Evolutionary conservation across 1,140 invertebrate genomes (phyloP), one percentile per base, ranked within the genome.

Genomic region (Helicoverpa zea): DNA sequence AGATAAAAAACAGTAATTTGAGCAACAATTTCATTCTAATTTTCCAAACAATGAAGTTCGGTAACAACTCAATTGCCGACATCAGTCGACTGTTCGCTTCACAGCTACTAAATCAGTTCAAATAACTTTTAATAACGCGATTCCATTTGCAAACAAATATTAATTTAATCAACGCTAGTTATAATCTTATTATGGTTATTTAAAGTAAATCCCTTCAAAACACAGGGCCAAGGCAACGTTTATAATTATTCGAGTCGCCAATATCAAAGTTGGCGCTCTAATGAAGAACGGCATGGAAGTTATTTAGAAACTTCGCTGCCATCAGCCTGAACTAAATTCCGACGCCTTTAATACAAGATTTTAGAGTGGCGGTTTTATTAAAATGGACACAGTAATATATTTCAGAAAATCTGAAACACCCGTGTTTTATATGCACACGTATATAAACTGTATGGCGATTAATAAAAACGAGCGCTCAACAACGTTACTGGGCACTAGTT

Each of bases 161-260:
- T 61, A 75, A 75, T 75, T 61, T 75, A 47, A 61, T 61, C 52
- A 73, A 73, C 43, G 73, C 43, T 51, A 18, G 58, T 75, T 51
- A 58, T 75, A 75, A 75, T 51, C 58, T 75, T 74, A 23, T 75
- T 73, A 73, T 73, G 70, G 70, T 35, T 52, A 14, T 52, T 73
- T 75, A 61, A 59, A 54, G 2, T 47, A 49, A 51, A 35, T 58
- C 73, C 43, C 35, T 43, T 73, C 16, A 49, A 75, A 75, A 63
- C 13, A 51, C 54, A 73, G n/a, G 51, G 23, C 66, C 12, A 1
- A 35, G 58, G 58, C 16, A 58, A 66, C 63, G 54, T 76, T 81
- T 58, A 43, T 43, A 43, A 43, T 43, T 43, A 66, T 80, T 74
- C 56, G 29, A 64, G 68, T 51, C 61, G 59, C 29, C 49, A 59